Conservation (phyloP, 1,140 invertebrate genomes). For the Myzus persicae region DNA sequence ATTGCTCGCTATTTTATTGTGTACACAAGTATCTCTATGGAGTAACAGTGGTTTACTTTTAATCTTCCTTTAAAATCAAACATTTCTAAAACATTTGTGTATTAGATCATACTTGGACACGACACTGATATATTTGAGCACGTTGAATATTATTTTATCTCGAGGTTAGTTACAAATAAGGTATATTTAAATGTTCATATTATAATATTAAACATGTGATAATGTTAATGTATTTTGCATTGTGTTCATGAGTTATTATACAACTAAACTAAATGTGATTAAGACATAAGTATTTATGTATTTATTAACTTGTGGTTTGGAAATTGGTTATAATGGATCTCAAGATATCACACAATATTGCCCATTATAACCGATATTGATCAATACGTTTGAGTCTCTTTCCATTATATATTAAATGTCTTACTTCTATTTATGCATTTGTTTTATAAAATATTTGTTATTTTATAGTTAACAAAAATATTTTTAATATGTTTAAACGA, state of each 20-base stretch:
- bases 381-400: neutral
- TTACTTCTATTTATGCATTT: neutral
- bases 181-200: neutral
- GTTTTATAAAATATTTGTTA: neutral
- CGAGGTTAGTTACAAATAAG: slow-evolving; percentile 16
- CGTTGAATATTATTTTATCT: slow-evolving; percentile 3
- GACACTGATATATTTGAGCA: neutral
- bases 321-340: slow-evolving; percentile 47
- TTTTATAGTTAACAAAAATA: neutral
- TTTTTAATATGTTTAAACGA: neutral
- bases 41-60: slow-evolving; percentile 16
- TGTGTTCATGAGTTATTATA: neutral
- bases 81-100: neutral
- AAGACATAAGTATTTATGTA: neutral
- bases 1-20: neutral
- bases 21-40: slow-evolving; percentile 20
- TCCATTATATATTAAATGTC: neutral
- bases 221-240: neutral
- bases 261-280: too few relatives aligned
- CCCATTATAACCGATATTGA: slow-evolving; percentile 28
- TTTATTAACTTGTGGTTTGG: neutral
- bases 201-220: neutral
- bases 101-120: neutral
- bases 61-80: neutral
- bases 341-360: neutral